Conservation (phyloP, 2,888 invertebrate genomes). For the Amblyjoppa proteus region DNA sequence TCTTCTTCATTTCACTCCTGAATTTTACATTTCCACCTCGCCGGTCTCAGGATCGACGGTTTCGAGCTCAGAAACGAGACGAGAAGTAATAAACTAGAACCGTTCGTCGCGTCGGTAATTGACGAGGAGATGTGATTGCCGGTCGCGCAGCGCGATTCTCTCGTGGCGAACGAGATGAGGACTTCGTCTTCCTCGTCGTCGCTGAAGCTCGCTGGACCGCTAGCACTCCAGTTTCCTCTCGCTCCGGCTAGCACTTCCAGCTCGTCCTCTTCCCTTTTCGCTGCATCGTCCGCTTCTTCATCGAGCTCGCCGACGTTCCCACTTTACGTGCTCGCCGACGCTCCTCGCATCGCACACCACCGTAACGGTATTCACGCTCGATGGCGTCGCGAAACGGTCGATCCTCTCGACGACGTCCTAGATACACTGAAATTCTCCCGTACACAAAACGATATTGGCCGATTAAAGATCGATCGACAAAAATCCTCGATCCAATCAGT, state of each 20-base stretch:
- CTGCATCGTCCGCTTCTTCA: not conserved
- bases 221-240: constrained; percentile 40
- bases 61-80: not conserved
- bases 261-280: constrained; percentile 8
- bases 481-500: constrained; percentile 25
- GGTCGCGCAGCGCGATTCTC: not conserved
- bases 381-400: constrained; percentile 48
- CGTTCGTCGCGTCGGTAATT: not conserved
- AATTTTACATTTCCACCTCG: too few relatives aligned
- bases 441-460: constrained; percentile 10
- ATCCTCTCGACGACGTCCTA: constrained; percentile 19
- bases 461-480: constrained; percentile 26
- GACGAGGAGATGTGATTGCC: not conserved
- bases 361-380: constrained; percentile 66
- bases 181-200: not conserved
- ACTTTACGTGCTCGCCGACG: not conserved
- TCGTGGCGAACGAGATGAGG: not conserved
- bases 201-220: constrained; percentile 9
- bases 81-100: not conserved
- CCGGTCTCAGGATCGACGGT: not conserved
- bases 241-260: not conserved
- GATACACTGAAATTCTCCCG: constrained; percentile 8
- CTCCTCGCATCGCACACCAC: not conserved
- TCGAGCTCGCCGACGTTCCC: not conserved
- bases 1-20: too few relatives aligned